phyloP scores from a whole-genome alignment of 2,888 invertebrate genomes.

The Spisula subtruncata region DNA sequence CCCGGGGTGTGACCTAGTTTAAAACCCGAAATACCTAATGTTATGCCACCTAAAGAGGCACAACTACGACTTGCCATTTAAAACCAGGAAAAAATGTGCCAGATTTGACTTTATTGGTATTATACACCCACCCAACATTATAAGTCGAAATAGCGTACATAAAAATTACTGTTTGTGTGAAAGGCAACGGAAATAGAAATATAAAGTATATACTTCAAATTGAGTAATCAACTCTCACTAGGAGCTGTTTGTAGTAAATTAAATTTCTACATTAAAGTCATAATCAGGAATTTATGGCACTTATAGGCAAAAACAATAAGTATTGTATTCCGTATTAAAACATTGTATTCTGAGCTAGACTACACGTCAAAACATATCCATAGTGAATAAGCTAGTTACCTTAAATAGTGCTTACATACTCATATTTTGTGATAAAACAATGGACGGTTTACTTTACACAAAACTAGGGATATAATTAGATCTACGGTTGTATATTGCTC shows the following conservation, averaged over 20 bases:
- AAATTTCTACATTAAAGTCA: neutral
- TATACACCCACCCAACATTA: too few relatives aligned
- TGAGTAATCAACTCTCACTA: neutral
- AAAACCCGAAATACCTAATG: too few relatives aligned
- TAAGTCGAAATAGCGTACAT: too few relatives aligned
- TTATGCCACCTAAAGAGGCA: too few relatives aligned
- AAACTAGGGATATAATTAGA: conserved; percentile 5
- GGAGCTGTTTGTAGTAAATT: neutral
- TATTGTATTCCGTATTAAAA: neutral
- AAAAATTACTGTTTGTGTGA: neutral
- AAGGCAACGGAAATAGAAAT: neutral
- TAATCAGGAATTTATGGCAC: neutral
- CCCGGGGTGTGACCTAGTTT: too few relatives aligned
- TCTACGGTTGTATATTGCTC: conserved; percentile 1
- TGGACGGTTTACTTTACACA: neutral
- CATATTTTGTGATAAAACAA: neutral
- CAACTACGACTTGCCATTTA: too few relatives aligned
- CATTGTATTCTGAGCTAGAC: neutral
- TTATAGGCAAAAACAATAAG: neutral
- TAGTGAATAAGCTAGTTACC: neutral
- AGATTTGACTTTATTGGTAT: too few relatives aligned
- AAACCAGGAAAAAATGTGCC: too few relatives aligned
- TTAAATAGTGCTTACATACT: neutral
- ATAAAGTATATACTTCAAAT: neutral
- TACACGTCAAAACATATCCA: neutral